Conservation (phyloP, 2,797 vertebrate genomes). For the Avahi laniger region DNA sequence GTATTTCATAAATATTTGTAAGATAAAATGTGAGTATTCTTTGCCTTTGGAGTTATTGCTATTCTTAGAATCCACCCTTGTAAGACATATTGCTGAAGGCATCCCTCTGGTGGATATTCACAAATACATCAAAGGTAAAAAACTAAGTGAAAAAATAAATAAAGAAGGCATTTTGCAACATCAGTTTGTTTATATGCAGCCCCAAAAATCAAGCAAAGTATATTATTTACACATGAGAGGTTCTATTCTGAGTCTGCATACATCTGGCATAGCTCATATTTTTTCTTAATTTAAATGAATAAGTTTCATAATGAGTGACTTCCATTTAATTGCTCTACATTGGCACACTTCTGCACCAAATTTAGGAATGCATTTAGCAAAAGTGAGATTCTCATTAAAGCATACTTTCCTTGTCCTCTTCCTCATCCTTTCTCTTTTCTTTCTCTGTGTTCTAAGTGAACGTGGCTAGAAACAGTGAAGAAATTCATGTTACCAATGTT, state of each 20-base stretch:
- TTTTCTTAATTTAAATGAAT: slow-evolving; percentile 70
- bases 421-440: not conserved
- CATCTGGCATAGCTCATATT: slow-evolving; percentile 58
- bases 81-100: slow-evolving; percentile 7
- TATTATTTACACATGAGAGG: slow-evolving; percentile 36
- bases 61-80: slow-evolving; percentile 20
- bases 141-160: not conserved
- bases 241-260: slow-evolving; percentile 57
- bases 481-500: not conserved
- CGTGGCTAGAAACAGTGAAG: not conserved
- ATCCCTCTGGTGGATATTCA: slow-evolving; percentile 21
- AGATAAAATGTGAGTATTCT: slow-evolving; percentile 4
- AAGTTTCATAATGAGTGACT: slow-evolving; percentile 55
- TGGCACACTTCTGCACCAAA: slow-evolving; percentile 39
- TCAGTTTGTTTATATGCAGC: slow-evolving; percentile 53
- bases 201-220: slow-evolving; percentile 62
- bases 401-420: not conserved
- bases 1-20: slow-evolving; percentile 38
- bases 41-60: not conserved
- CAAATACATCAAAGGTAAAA: slow-evolving; percentile 34
- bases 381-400: slow-evolving; percentile 36
- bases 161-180: slow-evolving; percentile 12
- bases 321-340: slow-evolving; percentile 59
- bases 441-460: not conserved
- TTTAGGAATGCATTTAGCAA: slow-evolving; percentile 41